A percentile compares a stretch with the other conserved stretches of the same genome.
Evolutionary conservation across 2,797 vertebrate genomes (phyloP).

Genomic region (Cossypha caffra): DNA sequence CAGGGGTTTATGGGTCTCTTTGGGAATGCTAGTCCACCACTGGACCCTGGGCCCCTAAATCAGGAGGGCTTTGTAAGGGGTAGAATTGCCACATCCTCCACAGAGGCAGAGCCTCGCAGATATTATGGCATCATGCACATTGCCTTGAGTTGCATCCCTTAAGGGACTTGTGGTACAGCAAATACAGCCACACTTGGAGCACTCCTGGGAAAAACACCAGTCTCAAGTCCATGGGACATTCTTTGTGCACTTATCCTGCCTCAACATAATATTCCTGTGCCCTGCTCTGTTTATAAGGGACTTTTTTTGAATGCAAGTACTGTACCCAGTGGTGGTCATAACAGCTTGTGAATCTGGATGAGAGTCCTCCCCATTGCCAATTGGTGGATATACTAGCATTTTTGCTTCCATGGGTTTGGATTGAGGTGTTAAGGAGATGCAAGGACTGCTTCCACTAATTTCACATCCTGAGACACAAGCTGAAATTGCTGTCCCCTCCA

Average conservation of each 20-base stretch:
- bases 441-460: background rate
- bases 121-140: fast-evolving
- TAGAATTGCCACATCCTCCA: background rate
- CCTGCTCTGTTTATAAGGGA: background rate
- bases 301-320: background rate
- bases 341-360: background rate
- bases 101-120: background rate
- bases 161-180: background rate
- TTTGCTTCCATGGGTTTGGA: background rate
- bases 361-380: background rate
- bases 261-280: background rate
- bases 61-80: background rate
- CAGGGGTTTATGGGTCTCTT: background rate
- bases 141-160: background rate
- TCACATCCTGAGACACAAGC: background rate
- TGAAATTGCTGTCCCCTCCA: background rate
- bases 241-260: background rate
- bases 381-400: background rate
- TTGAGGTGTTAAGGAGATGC: background rate
- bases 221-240: background rate
- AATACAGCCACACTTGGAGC: background rate
- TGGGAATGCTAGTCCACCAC: background rate
- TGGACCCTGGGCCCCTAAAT: background rate
- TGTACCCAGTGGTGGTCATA: background rate
- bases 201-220: background rate